A percentile compares a stretch with the other conserved stretches of the same genome.
These are phyloP conservation scores for Melanostoma mellinum DNA, from an alignment of 2,888 invertebrate genomes.

Conservation along the genomic window DNA sequence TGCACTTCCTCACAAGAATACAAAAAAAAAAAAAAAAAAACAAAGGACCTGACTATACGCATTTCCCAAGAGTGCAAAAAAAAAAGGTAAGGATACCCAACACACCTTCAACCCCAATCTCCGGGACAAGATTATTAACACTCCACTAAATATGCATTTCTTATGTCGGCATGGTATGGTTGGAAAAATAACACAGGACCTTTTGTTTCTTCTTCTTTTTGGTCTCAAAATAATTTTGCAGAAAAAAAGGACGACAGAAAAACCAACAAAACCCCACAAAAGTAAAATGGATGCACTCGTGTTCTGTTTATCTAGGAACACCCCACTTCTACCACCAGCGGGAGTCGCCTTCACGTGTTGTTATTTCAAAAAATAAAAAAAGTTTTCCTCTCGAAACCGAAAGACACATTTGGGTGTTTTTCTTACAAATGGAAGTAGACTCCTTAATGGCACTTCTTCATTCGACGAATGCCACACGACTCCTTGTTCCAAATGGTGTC, in stretches of 20 bases:
- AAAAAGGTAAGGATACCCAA: conserved; percentile 43
- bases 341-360: conserved; percentile 41
- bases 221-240: neutral
- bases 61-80: conserved; percentile 23
- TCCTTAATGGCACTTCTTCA: conserved; percentile 66
- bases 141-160: conserved; percentile 82
- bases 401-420: conserved; percentile 65
- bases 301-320: conserved; percentile 67
- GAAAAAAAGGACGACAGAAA: conserved; percentile 39
- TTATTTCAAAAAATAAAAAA: conserved; percentile 41
- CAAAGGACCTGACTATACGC: neutral
- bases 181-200: conserved; percentile 53
- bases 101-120: conserved; percentile 71
- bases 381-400: conserved; percentile 48
- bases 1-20: conserved; percentile 42
- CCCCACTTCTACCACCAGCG: conserved; percentile 3
- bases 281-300: conserved; percentile 69
- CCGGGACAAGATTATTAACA: conserved; percentile 81
- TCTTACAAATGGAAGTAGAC: conserved; percentile 65
- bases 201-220: conserved; percentile 22
- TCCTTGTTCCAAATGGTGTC: conserved; percentile 52
- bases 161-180: conserved; percentile 73
- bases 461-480: conserved; percentile 66
- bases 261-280: conserved; percentile 68
- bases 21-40: conserved; percentile 40